Conservation (phyloP, 2,113 vertebrate species). For the Catharus minimus region DNA sequence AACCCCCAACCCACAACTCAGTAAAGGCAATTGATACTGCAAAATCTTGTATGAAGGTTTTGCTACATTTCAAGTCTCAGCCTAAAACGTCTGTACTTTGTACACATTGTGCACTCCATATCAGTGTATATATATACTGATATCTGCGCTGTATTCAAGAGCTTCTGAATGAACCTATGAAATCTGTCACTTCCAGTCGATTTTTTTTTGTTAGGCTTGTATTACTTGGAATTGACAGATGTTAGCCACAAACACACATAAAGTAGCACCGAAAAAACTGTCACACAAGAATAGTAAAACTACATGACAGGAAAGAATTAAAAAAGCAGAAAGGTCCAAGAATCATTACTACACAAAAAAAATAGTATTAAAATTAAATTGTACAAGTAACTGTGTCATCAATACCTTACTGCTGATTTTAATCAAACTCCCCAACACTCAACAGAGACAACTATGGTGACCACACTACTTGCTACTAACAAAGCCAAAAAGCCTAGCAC, state of each 20-base stretch:
- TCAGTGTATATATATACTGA: too few species aligned
- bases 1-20: fast-evolving
- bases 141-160: neutral
- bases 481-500: neutral
- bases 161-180: neutral
- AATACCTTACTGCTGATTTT: neutral
- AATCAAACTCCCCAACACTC: neutral
- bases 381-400: neutral
- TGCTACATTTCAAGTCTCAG: neutral
- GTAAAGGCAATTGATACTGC: neutral
- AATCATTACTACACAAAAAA: neutral
- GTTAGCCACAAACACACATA: neutral
- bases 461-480: neutral
- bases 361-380: neutral
- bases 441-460: neutral
- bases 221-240: neutral
- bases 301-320: neutral
- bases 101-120: neutral
- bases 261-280: neutral
- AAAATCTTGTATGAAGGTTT: neutral
- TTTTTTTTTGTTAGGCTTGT: neutral
- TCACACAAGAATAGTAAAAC: neutral
- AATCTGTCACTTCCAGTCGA: neutral
- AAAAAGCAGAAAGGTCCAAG: neutral
- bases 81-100: neutral